Evolutionary conservation across 2,113 vertebrate species (phyloP).

Genomic region (Poicephalus meyeri): DNA sequence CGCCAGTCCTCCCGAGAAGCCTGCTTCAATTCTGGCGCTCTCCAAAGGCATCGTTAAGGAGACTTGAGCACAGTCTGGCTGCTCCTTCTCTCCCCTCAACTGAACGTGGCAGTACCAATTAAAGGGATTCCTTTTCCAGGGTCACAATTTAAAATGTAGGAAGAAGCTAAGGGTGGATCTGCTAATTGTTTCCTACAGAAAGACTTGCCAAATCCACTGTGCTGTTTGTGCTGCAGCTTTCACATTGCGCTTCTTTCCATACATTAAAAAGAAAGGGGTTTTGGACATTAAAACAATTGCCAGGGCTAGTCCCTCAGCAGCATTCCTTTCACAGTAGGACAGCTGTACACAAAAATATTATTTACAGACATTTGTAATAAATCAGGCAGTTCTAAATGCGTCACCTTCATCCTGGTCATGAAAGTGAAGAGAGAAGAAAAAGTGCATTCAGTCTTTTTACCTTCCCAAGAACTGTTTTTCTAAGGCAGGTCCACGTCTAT

Average conservation of each 20-base stretch:
- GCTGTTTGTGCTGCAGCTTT: not conserved
- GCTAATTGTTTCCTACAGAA: not conserved
- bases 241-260: not conserved
- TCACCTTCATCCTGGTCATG: slow-evolving; percentile 48
- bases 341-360: slow-evolving; percentile 64
- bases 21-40: slow-evolving; percentile 11
- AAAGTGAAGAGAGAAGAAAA: slow-evolving; percentile 41
- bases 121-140: slow-evolving; percentile 3
- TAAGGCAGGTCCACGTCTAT: slow-evolving; percentile 18
- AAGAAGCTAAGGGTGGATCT: not conserved
- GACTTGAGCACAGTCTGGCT: slow-evolving; percentile 1
- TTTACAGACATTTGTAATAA: slow-evolving; percentile 69
- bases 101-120: slow-evolving; percentile 32
- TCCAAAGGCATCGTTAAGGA: slow-evolving; percentile 13
- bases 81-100: slow-evolving; percentile 1
- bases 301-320: not conserved
- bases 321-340: slow-evolving; percentile 40
- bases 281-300: not conserved
- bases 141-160: not conserved
- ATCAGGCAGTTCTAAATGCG: slow-evolving; percentile 53
- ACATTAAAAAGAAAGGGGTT: not conserved
- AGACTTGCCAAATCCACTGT: not conserved
- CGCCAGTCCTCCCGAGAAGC: not conserved
- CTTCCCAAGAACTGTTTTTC: slow-evolving; percentile 41
- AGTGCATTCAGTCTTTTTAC: slow-evolving; percentile 33